Percentiles rank a stretch among this genome's conserved stretches.
These are phyloP conservation scores for Parnassius apollo DNA, from an alignment of 2,888 invertebrate species.

Conservation along the genomic window DNA sequence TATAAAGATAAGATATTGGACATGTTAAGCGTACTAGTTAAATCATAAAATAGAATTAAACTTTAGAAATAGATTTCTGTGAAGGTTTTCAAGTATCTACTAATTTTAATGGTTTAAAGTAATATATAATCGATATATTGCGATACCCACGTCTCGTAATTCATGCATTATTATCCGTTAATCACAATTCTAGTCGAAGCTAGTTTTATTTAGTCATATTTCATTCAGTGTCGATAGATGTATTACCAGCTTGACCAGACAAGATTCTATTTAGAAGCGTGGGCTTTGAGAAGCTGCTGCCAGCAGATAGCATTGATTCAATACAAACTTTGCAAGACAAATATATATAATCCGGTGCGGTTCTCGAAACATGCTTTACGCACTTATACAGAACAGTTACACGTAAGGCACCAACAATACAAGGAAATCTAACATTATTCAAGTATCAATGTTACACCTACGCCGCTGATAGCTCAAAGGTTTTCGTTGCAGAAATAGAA, in stretches of 20 bases:
- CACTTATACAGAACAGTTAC: constrained; percentile 21
- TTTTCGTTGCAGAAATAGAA: background rate
- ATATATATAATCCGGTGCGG: constrained; percentile 47
- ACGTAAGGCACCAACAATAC: constrained; percentile 9
- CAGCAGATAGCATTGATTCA: constrained; percentile 51
- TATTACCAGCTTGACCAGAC: constrained; percentile 60
- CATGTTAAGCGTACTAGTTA: too few species aligned
- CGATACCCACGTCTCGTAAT: constrained; percentile 24
- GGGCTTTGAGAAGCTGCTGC: constrained; percentile 52
- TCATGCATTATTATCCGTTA: constrained; percentile 52
- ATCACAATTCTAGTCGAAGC: constrained; percentile 59
- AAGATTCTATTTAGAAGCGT: constrained; percentile 67
- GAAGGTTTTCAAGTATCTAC: constrained; percentile 32
- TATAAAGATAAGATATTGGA: too few species aligned
- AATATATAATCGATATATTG: constrained; percentile 43
- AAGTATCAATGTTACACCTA: constrained; percentile 25
- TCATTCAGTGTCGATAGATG: constrained; percentile 67
- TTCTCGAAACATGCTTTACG: constrained; percentile 25
- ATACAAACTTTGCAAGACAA: constrained; percentile 49
- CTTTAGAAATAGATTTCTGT: background rate
- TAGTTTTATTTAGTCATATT: constrained; percentile 64
- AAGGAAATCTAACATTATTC: constrained; percentile 30
- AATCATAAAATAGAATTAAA: too few species aligned
- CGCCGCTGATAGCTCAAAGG: background rate
- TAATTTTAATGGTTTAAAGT: constrained; percentile 37